phyloP scores from a whole-genome alignment of 2,888 invertebrate genomes.

The Pachydiplax longipennis region DNA sequence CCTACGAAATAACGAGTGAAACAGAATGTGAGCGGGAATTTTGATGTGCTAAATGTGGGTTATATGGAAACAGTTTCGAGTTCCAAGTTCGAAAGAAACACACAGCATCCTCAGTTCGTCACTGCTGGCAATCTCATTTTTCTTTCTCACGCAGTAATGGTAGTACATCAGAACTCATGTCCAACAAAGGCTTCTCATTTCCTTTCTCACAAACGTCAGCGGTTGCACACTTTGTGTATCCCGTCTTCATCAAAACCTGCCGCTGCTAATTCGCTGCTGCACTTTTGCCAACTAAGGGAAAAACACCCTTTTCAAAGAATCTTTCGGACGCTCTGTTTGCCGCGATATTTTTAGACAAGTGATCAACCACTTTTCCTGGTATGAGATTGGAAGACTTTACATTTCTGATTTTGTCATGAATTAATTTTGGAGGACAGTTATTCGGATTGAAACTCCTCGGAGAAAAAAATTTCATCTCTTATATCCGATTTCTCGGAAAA shows the following conservation, averaged over 20 bases:
- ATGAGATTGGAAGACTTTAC: too few relatives aligned
- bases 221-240: not conserved
- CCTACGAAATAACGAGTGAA: too few relatives aligned
- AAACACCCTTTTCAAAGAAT: not conserved
- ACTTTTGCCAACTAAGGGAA: not conserved
- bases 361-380: too few relatives aligned
- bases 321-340: not conserved
- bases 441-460: too few relatives aligned
- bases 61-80: too few relatives aligned
- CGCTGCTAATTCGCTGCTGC: not conserved
- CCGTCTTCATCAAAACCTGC: not conserved
- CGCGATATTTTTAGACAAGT: not conserved
- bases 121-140: not conserved
- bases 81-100: too few relatives aligned
- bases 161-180: not conserved
- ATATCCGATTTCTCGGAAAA: too few relatives aligned
- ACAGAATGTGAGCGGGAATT: too few relatives aligned
- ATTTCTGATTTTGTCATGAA: too few relatives aligned
- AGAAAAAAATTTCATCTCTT: too few relatives aligned
- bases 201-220: not conserved
- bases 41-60: too few relatives aligned
- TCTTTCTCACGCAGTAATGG: not conserved
- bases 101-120: not conserved
- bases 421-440: too few relatives aligned
- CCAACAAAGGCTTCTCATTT: not conserved